These are phyloP conservation scores for Strongylocentrotus purpuratus DNA, from an alignment of 35 echinoderm and acorn worm genomes.

Conservation along the genomic window DNA sequence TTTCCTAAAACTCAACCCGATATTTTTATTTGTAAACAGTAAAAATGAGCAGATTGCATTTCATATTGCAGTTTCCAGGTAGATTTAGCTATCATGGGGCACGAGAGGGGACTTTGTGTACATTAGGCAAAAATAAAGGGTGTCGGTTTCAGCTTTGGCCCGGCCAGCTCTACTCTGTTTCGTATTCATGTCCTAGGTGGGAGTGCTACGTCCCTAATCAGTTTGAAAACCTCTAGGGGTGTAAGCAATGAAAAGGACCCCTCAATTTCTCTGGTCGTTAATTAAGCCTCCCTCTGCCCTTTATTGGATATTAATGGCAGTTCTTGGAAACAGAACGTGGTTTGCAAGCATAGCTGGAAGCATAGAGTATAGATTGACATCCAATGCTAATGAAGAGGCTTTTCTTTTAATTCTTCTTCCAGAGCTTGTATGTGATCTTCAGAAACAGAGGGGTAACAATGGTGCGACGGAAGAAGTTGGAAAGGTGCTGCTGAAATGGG, in stretches of 20 bases:
- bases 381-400: background rate
- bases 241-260: background rate
- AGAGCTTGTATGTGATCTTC: conserved; percentile 82
- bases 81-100: background rate
- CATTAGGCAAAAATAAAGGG: background rate
- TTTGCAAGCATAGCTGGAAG: background rate
- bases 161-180: background rate
- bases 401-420: background rate
- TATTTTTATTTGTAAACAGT: no score
- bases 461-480: conserved; percentile 87
- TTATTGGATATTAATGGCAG: background rate
- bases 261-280: background rate
- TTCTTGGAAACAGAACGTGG: background rate
- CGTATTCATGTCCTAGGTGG: background rate
- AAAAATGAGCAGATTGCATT: background rate
- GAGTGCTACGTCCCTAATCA: background rate
- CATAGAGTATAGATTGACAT: background rate
- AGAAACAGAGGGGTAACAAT: conserved; percentile 76
- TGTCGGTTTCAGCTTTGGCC: background rate
- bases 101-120: background rate
- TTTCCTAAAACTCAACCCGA: no score
- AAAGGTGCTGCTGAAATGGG: conserved; percentile 86
- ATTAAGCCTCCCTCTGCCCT: background rate
- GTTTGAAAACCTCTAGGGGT: background rate
- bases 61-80: background rate